Evolutionary conservation across 2,113 vertebrate species (phyloP).

Genomic region (Tricholaema leucomelas): DNA sequence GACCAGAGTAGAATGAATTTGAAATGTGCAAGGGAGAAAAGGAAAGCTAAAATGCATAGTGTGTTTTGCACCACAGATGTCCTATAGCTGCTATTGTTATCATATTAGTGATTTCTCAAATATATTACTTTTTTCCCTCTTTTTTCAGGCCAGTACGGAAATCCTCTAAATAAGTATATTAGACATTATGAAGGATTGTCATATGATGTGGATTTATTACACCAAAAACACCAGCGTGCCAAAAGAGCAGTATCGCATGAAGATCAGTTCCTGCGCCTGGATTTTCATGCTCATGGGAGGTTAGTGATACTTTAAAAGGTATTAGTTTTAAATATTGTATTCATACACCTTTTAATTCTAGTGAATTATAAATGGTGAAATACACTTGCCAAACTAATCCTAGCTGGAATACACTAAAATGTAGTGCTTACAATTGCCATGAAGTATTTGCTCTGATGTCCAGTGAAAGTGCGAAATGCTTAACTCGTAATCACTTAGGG

Average conservation of each 20-base stretch:
- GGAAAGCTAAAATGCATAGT: neutral
- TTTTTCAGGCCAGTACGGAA: constrained; percentile 89
- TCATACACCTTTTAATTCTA: neutral
- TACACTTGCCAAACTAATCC: neutral
- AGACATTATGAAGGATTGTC: constrained; percentile 95
- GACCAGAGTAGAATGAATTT: neutral
- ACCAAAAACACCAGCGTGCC: constrained; percentile 96
- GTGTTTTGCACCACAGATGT: neutral
- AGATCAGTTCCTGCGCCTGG: constrained; percentile 86
- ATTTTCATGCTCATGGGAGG: constrained; percentile 96
- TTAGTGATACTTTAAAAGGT: constrained; percentile 72
- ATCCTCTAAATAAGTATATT: constrained; percentile 90
- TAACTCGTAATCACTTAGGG: neutral
- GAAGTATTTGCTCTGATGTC: neutral
- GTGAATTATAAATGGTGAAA: neutral
- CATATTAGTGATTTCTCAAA: neutral
- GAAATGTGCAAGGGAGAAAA: neutral
- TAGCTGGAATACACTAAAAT: neutral
- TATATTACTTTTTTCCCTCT: constrained; percentile 53
- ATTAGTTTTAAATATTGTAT: neutral
- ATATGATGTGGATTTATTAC: constrained; percentile 87
- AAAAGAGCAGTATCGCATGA: constrained; percentile 89
- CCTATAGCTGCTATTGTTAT: neutral
- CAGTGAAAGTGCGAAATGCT: neutral
- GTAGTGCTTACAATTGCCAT: neutral